These are phyloP conservation scores for Nymphalis polychloros DNA, from an alignment of 2,888 invertebrate genomes.

Conservation along the genomic window DNA sequence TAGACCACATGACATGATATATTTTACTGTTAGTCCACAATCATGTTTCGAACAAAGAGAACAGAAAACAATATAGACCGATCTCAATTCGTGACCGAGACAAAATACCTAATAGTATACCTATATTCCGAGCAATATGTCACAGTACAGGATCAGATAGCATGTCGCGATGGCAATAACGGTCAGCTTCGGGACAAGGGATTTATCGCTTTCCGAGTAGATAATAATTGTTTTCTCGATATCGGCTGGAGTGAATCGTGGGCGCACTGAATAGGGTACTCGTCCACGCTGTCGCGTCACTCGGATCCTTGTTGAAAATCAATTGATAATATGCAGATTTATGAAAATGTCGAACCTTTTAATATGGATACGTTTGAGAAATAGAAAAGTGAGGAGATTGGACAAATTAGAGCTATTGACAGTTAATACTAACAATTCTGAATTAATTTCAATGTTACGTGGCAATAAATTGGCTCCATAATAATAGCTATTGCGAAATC, in stretches of 20 bases:
- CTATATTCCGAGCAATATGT: constrained; percentile 57
- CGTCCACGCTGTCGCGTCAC: constrained; percentile 39
- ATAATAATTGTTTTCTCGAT: constrained; percentile 65
- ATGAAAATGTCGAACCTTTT: not conserved
- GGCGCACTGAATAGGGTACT: constrained; percentile 48
- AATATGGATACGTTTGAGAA: too few relatives aligned
- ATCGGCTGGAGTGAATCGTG: constrained; percentile 60
- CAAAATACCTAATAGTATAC: constrained; percentile 47
- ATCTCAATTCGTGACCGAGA: constrained; percentile 49
- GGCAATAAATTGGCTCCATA: not conserved
- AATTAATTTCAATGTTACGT: not conserved
- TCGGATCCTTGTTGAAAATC: not conserved
- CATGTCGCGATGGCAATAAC: constrained; percentile 53
- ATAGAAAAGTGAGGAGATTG: too few relatives aligned
- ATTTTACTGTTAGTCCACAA: constrained; percentile 4
- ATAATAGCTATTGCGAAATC: not conserved
- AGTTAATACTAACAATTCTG: too few relatives aligned
- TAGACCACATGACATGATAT: constrained; percentile 2
- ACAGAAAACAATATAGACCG: constrained; percentile 38
- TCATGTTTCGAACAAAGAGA: constrained; percentile 10
- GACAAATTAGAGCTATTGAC: too few relatives aligned
- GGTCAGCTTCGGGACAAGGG: constrained; percentile 52
- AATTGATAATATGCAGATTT: not conserved
- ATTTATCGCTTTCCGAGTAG: constrained; percentile 58
- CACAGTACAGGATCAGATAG: constrained; percentile 60